A percentile compares a stretch with the other conserved stretches of the same genome.
Evolutionary conservation across 2,888 invertebrate genomes (phyloP).

Genomic region (Drosophila vallismaia): DNA sequence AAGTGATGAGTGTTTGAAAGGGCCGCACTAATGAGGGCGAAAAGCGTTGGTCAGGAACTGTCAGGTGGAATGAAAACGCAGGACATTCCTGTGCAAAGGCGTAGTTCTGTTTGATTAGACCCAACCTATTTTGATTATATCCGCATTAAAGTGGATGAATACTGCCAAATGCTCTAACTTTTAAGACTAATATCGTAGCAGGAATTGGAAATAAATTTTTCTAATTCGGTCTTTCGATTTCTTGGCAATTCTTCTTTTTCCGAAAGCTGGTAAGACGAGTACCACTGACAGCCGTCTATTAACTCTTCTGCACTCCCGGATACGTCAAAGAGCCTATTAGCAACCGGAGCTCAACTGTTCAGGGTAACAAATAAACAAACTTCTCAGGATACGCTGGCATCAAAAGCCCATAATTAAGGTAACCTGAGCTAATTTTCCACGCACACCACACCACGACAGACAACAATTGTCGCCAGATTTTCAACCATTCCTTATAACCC

Average conservation of each 20-base stretch:
- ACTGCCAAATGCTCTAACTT: too few species aligned
- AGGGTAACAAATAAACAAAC: slow-evolving; percentile 52
- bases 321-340: slow-evolving; percentile 40
- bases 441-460: slow-evolving; percentile 36
- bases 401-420: slow-evolving; percentile 63
- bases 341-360: slow-evolving; percentile 53
- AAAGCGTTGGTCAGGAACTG: slow-evolving; percentile 54
- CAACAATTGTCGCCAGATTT: slow-evolving; percentile 62
- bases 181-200: neutral
- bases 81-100: slow-evolving; percentile 2
- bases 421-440: slow-evolving; percentile 75
- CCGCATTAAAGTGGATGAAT: too few species aligned
- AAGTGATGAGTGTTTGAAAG: slow-evolving; percentile 62
- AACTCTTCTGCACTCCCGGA: slow-evolving; percentile 36
- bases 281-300: slow-evolving; percentile 48
- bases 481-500: slow-evolving; percentile 16
- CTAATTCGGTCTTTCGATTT: neutral
- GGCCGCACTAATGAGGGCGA: slow-evolving; percentile 58
- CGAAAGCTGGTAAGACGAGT: slow-evolving; percentile 28
- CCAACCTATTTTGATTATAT: too few species aligned
- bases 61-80: slow-evolving; percentile 33
- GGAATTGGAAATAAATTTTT: too few species aligned
- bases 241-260: neutral
- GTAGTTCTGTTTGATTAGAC: slow-evolving; percentile 22
- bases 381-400: slow-evolving; percentile 36